Base-by-base conservation (phyloP, 2,888 invertebrate species). In the Drosophila lutescens region DNA sequence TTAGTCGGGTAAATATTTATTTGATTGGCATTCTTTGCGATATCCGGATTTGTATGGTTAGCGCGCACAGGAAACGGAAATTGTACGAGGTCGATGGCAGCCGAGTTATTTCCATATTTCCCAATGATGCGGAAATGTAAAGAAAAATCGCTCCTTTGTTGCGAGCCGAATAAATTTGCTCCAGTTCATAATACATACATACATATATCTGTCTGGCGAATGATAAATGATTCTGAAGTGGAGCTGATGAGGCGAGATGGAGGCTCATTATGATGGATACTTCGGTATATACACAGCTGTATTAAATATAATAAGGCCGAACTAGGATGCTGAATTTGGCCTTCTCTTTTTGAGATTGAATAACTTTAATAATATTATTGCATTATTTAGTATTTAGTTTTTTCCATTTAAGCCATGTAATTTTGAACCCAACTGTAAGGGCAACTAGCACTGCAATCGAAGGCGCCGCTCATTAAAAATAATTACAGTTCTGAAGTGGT, bases 1-100 rank as follows among this genome's bases (percentile, higher is more conserved):
- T 88, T 86, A 88, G 87, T 81, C 88, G 73, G 70, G 87, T 77
- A 88, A 84, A 84, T 84, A 88, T 88, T 84, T 84, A 86, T 84
- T 88, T 84, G 87, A 88, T 88, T 88, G 88, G 81, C 80, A 81
- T 78, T 78, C 63, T 78, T 71, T 74, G 34, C 40, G 26, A 17
- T 23, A 13, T 60, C 32, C 40, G 58, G 63, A 83, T 88, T 80
- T 78, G 70, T 49, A 61, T 79, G 59, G 59, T 71, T 82, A 32
- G 71, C 70, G 62, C 69, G 72, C 51, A 61, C 71, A 69, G 79
- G 70, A 76, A 75, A 70, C 74, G 74, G 87, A 80, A 88, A 84
- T 88, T 88, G 85, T 78, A 85, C 79, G 85, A 73, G 57, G 62
- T 69, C 49, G 69, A 46, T 76, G 60, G 13, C 56, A 54, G 47